Evolutionary conservation across 2,888 invertebrate genomes (phyloP).

Genomic region (Deladenus siricidicola): DNA sequence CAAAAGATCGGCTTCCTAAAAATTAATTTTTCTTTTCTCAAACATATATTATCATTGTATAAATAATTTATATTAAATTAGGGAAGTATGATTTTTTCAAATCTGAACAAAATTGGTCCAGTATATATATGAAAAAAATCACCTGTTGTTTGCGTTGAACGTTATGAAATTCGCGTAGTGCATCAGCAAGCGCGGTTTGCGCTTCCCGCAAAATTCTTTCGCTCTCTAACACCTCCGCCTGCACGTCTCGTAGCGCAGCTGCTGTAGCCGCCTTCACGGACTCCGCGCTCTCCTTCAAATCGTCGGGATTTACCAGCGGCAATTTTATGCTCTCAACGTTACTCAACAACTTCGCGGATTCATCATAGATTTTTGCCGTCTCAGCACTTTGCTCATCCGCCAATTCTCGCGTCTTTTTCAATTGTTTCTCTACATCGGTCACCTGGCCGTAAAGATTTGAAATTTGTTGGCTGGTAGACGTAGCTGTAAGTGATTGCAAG

Average conservation of each 20-base stretch:
- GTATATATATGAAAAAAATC: not conserved
- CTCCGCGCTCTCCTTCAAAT: conserved; percentile 21
- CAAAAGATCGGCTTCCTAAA: conserved; percentile 22
- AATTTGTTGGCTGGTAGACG: conserved; percentile 53
- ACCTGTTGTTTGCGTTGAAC: conserved; percentile 65
- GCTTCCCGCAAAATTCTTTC: conserved; percentile 54
- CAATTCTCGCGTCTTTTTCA: conserved; percentile 53
- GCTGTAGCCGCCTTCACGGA: conserved; percentile 17
- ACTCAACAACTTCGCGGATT: conserved; percentile 29
- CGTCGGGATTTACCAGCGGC: conserved; percentile 32
- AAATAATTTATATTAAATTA: not conserved
- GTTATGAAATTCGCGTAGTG: conserved; percentile 57
- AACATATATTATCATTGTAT: not conserved
- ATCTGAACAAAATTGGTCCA: not conserved
- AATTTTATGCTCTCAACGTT: conserved; percentile 31
- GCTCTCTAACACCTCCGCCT: conserved; percentile 25
- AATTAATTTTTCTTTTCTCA: not conserved
- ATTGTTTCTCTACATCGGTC: conserved; percentile 24
- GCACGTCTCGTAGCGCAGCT: conserved; percentile 23
- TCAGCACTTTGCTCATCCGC: conserved; percentile 56
- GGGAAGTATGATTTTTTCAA: not conserved
- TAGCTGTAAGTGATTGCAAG: conserved; percentile 22
- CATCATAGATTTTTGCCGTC: conserved; percentile 56
- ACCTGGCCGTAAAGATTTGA: conserved; percentile 53
- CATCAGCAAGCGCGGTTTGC: conserved; percentile 61